Base-by-base conservation (phyloP, 2,888 invertebrate genomes). In the Acanthoscelides obtectus region DNA sequence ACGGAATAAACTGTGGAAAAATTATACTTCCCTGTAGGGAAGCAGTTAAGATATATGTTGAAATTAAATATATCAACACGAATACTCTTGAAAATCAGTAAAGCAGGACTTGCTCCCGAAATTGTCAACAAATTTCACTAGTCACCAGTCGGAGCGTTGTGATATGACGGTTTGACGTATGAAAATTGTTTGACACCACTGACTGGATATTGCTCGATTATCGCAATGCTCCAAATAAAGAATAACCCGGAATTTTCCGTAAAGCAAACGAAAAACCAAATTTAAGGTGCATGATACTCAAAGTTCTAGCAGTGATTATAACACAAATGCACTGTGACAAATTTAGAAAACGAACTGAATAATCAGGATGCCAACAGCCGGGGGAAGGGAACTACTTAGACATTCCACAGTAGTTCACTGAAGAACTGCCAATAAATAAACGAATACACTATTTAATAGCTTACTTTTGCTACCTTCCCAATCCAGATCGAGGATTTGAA, bases 261-360 rank as follows among this genome's bases (percentile, higher is more conserved):
- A 45, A 45, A 45, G 12, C 1, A 1, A 12, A 12, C 45, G 45
- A 45, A 45, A 45, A 45, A 45, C 17, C 20, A 66, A 66, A 66
- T 22, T 66, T 66, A 8, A 72, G 27, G 25, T 70, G 69, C 64
- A 64, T 64, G 72, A n/a, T 64, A 21, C 21, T 64, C 73, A 74
- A 45, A 45, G 5, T 45, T 45, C 8, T 12, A 12, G 17, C 12
- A 12, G 45, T 45, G 45, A 66, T 66, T 66, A 66, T 66, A 21
- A 20, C 66, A 66, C 21, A 79, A 76, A 76, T 75, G 65, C 71
- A 71, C 69, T 65, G 68, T 72, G 78, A 80, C 79, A 79, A 80
- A 79, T 79, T 79, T 80, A 80, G 79, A 78, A 80, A 80, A 78
- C 75, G 76, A 76, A 76, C 74, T 71, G 72, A 68, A 69, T 72